Evolutionary conservation across 1,140 invertebrate species (phyloP), one percentile per base, ranked within the genome.

Genomic region (Coelopa frigida): DNA sequence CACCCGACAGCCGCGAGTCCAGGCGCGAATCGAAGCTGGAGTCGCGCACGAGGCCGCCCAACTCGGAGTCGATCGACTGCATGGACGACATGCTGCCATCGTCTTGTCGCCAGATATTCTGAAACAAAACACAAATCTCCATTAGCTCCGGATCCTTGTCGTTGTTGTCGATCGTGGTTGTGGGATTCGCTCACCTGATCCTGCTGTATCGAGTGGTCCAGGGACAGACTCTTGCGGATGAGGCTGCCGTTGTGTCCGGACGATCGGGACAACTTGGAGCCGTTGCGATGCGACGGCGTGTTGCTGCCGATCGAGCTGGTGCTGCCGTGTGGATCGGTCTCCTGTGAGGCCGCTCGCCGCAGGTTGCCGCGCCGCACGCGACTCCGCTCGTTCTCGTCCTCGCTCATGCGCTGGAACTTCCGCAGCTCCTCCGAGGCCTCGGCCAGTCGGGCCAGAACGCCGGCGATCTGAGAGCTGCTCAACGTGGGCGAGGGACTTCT

Each of bases 41-140:
- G 50, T 75, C 74, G 4, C 62, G 53, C 17, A 66, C 57, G 42
- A 68, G 21, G 5, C 70, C 61, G 46, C 74, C 73, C 26, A 70
- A 62, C 35, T 78, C 76, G 4, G 77, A 79, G 54, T 87, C 84
- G 51, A 87, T 62, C 0, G 86, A 89, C 53, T 84, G 83, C 58
- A 89, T 72, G 41, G 86, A 89, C 0, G 83, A 85, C 31, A 86
- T 76, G 56, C 86, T 89, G 49, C 84, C 84, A 49, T 85, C 83
- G 39, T 85, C 85, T 15, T 79, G 79, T 60, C 78, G 80, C 82
- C 81, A 85, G 56, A 84, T 82, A 51, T 71, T 73, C 66, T 75
- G 26, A 2, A 21, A 47, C 15, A 4, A 22, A 17, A 31, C 32
- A 3, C 11, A 31, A 5, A 39, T 14, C n/a, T 31, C 6, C 4